These are phyloP conservation scores for Allophyes oxyacanthae DNA, from an alignment of 2,888 invertebrate genomes.

Conservation along the genomic window DNA sequence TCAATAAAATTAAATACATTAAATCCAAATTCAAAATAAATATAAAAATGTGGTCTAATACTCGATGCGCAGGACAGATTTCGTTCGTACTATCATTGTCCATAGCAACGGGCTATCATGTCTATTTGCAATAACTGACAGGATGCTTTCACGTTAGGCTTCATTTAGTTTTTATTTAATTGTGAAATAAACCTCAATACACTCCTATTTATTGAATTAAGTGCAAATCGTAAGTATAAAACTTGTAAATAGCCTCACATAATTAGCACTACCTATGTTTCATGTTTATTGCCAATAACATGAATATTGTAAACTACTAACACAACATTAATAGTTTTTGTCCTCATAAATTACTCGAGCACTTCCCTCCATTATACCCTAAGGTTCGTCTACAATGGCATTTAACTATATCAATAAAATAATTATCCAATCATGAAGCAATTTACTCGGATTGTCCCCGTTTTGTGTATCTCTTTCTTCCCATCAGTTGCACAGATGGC, in stretches of 20 bases:
- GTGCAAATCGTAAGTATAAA: constrained; percentile 15
- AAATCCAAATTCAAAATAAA: no score
- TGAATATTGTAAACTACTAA: constrained; percentile 27
- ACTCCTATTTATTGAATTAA: neutral
- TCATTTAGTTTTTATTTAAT: constrained; percentile 19
- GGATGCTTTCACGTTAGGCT: no score
- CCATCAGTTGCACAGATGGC: constrained; percentile 24
- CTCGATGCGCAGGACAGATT: no score
- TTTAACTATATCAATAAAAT: constrained; percentile 87
- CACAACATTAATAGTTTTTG: constrained; percentile 38
- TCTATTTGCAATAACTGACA: no score
- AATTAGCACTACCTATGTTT: constrained; percentile 28
- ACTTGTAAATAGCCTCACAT: constrained; percentile 7
- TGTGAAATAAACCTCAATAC: constrained; percentile 12
- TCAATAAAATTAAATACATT: no score
- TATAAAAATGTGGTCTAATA: no score
- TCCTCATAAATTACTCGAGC: constrained; percentile 61
- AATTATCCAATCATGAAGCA: constrained; percentile 88
- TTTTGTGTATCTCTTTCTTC: constrained; percentile 62
- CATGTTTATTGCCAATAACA: constrained; percentile 25
- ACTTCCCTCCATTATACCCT: constrained; percentile 65
- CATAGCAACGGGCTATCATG: no score
- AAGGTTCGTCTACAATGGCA: constrained; percentile 72
- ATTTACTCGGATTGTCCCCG: constrained; percentile 82
- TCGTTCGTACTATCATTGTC: no score